Conservation (phyloP, 2,113 vertebrate genomes). For the Plotosus lineatus region DNA sequence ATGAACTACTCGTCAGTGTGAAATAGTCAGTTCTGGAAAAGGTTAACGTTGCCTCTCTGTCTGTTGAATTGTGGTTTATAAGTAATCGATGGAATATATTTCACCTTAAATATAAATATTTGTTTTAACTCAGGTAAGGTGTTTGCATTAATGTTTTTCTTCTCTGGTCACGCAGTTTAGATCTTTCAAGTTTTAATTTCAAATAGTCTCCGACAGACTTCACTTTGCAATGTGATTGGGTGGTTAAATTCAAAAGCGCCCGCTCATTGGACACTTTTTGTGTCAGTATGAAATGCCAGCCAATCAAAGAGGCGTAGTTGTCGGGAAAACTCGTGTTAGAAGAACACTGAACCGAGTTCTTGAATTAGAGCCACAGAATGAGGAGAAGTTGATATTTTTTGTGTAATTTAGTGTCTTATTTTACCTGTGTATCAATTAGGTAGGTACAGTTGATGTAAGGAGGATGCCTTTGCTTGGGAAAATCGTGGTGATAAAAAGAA, state of each 20-base stretch:
- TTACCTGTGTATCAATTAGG: constrained; percentile 29
- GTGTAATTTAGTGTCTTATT: not conserved
- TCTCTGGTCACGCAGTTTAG: rapidly evolving
- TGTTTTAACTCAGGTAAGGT: constrained; percentile 38
- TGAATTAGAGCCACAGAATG: not conserved
- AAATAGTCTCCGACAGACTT: not conserved
- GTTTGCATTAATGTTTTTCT: not conserved
- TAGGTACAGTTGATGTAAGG: constrained; percentile 38
- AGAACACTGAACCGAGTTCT: too few species aligned
- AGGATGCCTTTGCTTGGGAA: constrained; percentile 83
- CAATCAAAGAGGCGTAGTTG: not conserved
- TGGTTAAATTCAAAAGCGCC: not conserved
- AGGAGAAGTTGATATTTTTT: not conserved
- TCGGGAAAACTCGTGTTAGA: not conserved
- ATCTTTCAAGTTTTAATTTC: not conserved
- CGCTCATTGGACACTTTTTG: not conserved
- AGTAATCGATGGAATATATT: constrained; percentile 37
- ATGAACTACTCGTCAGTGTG: not conserved
- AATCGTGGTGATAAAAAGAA: constrained; percentile 82
- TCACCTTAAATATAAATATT: constrained; percentile 5
- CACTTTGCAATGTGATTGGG: not conserved
- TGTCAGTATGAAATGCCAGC: not conserved
- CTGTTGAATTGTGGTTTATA: not conserved
- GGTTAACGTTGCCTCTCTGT: not conserved
- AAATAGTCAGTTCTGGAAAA: not conserved